Evolutionary conservation across 2,797 vertebrate genomes (phyloP), one percentile per base, ranked within the genome.

Genomic region (Poeciliopsis paucimaculata): DNA sequence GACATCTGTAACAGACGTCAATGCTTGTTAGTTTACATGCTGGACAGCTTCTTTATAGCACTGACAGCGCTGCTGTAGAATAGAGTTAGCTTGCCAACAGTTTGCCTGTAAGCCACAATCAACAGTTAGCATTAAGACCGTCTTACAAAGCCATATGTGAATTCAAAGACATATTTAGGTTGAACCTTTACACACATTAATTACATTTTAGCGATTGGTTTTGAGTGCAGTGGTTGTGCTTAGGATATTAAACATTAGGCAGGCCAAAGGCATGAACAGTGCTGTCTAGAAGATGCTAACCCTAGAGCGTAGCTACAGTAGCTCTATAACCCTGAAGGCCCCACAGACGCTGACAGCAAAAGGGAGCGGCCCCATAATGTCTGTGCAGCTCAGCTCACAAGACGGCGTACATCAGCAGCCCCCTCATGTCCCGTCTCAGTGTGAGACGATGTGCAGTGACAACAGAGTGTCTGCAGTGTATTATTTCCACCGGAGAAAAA

Each of bases 341-440:
- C 70, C 71, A 57, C 82, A 77, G 87, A 82, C 77, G 81, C 81
- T 85, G 84, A 70, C 82, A 79, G 71, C 73, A 53, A 85, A 78
- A 81, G 72, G 81, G 86, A 82, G 75, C 80, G 88, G 45, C 89
- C 88, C 82, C 83, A 85, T 87, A 90, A 86, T 84, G 88, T 92
- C 90, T 78, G 85, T 77, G 84, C 81, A 91, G 81, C 75, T 92
- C 85, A 90, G 76, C 85, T 91, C 83, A 89, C 76, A 78, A 66
- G 80, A 68, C 86, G 78, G 73, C 77, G 84, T 55, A 47, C 82
- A 87, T 81, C 80, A 77, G 74, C 57, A 3, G 68, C 77, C 62
- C 53, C 26, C 64, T n/a, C 70, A 76, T 53, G 83, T 80, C 82
- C 80, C 79, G 53, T 79, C 81, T 85, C 84, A 81, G 79, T 76